A percentile compares a stretch with the other conserved stretches of the same genome.
Evolutionary conservation across 2,797 vertebrate species (phyloP).

Genomic region (Molossus alvarezi): DNA sequence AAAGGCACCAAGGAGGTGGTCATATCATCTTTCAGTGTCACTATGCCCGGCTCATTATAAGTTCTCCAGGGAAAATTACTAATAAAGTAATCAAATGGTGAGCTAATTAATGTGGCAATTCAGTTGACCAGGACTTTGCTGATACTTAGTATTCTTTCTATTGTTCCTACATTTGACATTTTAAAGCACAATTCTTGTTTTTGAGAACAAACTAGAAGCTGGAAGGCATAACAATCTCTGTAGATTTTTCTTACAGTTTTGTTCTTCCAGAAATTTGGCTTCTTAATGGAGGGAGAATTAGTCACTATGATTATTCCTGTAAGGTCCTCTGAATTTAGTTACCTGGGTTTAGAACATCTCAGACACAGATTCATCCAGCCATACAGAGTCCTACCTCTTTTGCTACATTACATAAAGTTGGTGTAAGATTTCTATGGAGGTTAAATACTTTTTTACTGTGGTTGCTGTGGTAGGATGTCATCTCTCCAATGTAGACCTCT

Average conservation of each 20-base stretch:
- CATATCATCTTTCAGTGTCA: neutral
- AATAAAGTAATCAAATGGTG: neutral
- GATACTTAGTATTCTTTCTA: neutral
- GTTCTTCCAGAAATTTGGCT: neutral
- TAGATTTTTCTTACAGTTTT: neutral
- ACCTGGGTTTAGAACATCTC: neutral
- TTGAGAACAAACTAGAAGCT: conserved; percentile 13
- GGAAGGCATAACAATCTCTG: neutral
- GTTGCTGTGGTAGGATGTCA: neutral
- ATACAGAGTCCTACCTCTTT: neutral
- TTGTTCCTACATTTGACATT: neutral
- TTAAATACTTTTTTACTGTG: neutral
- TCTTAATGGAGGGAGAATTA: neutral
- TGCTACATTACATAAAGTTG: neutral
- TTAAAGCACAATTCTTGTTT: neutral
- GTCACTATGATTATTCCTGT: neutral
- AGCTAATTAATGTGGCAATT: neutral
- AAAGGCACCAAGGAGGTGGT: neutral
- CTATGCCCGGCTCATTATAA: neutral
- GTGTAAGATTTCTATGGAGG: neutral
- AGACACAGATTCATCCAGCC: neutral
- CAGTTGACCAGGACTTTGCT: neutral
- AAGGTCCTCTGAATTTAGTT: neutral
- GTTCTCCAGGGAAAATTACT: neutral
- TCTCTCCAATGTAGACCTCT: neutral